Evolutionary conservation across 2,888 invertebrate genomes (phyloP).

Genomic region (Esperia sulphurella): DNA sequence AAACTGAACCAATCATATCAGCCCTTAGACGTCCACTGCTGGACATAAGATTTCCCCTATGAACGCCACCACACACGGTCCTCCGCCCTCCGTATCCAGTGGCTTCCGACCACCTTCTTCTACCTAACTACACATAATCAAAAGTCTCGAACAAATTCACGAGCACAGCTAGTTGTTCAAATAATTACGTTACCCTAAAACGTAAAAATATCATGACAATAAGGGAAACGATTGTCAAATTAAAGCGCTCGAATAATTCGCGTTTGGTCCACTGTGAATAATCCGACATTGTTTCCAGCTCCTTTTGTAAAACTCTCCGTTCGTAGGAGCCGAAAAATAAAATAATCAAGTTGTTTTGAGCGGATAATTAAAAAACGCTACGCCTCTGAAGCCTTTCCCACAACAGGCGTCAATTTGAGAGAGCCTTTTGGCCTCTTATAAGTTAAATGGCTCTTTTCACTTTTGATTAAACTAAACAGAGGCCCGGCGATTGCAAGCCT

Average conservation of each 20-base stretch:
- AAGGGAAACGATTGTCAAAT: not conserved
- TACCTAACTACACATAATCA: too few relatives aligned
- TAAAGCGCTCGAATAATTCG: not conserved
- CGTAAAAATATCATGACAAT: not conserved
- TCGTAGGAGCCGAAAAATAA: not conserved
- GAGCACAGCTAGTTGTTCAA: too few relatives aligned
- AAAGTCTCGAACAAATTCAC: too few relatives aligned
- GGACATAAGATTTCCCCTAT: too few relatives aligned
- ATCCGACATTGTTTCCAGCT: not conserved
- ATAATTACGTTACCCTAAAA: too few relatives aligned
- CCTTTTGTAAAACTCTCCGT: not conserved
- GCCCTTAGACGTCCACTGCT: too few relatives aligned
- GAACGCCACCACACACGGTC: too few relatives aligned
- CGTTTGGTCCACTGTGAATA: not conserved
- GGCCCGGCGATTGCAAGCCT: constrained; percentile 34
- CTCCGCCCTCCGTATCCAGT: too few relatives aligned
- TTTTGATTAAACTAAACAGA: constrained; percentile 53
- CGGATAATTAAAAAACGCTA: constrained; percentile 5
- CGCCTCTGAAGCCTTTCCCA: not conserved
- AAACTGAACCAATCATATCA: too few relatives aligned
- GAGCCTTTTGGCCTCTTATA: constrained; percentile 31
- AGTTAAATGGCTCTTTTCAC: constrained; percentile 53
- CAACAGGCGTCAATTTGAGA: constrained; percentile 10
- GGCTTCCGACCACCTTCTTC: too few relatives aligned
- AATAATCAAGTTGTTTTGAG: constrained; percentile 3